Conservation (phyloP, 2,797 vertebrate species). For the Tenualosa ilisha region DNA sequence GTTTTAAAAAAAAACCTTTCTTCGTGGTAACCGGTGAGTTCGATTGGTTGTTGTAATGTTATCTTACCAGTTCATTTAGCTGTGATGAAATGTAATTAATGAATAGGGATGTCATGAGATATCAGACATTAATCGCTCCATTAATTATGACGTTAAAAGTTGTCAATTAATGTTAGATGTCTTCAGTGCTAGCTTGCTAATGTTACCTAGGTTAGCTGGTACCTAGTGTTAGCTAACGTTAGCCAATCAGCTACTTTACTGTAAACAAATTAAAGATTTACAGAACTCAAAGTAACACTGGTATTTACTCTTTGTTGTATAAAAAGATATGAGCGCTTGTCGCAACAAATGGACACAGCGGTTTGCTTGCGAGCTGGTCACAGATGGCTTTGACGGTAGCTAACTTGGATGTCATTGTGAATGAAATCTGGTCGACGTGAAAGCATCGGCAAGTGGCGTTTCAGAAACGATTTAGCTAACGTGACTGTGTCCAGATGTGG, state of each 20-base stretch:
- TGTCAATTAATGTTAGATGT: conserved; percentile 6
- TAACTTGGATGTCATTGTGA: background rate
- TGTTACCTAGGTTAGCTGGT: background rate
- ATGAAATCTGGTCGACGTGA: background rate
- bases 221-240: background rate
- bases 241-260: background rate
- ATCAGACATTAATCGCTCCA: background rate
- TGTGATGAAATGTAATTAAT: background rate
- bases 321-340: no score
- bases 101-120: background rate
- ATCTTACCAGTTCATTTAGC: no score
- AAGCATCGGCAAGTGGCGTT: background rate
- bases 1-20: background rate
- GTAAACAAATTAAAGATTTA: background rate
- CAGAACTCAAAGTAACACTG: background rate
- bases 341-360: background rate
- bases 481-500: background rate
- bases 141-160: background rate
- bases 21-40: conserved; percentile 17
- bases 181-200: conserved; percentile 6
- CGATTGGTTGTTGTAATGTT: background rate
- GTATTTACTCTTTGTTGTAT: background rate
- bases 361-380: background rate
- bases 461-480: background rate
- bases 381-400: background rate